Percentiles rank a stretch among this genome's conserved stretches.
These are phyloP conservation scores for Acronicta leporina DNA, from an alignment of 2,888 invertebrate species.

Conservation along the genomic window DNA sequence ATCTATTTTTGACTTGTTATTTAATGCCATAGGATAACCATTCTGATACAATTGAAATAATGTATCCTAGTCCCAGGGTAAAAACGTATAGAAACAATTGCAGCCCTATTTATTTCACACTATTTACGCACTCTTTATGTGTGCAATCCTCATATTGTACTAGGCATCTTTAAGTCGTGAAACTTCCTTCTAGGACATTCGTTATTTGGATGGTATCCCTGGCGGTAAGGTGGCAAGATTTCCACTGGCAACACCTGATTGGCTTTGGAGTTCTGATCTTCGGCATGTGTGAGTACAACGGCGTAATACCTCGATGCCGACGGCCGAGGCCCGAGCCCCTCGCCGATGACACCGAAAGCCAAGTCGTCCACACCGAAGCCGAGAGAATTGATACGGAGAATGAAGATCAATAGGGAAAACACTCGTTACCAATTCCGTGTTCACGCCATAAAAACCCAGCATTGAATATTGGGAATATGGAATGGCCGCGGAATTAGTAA, in stretches of 20 bases:
- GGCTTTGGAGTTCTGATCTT: slow-evolving; percentile 93
- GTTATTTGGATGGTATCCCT: slow-evolving; percentile 97
- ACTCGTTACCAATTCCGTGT: slow-evolving; percentile 47
- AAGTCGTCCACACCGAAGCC: slow-evolving; percentile 58
- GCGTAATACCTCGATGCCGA: slow-evolving; percentile 79
- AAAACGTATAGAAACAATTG: too few relatives aligned
- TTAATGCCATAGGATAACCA: too few relatives aligned
- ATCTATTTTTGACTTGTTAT: too few relatives aligned
- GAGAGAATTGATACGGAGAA: slow-evolving; percentile 47
- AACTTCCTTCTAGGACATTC: slow-evolving; percentile 90
- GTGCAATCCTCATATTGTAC: too few relatives aligned
- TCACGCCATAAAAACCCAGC: slow-evolving; percentile 15
- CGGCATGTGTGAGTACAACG: slow-evolving; percentile 96
- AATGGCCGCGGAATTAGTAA: slow-evolving; percentile 48
- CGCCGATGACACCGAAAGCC: slow-evolving; percentile 55
- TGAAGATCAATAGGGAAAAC: slow-evolving; percentile 43
- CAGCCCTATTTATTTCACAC: too few relatives aligned
- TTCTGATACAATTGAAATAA: too few relatives aligned
- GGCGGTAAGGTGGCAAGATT: slow-evolving; percentile 92
- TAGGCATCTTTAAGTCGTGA: neutral
- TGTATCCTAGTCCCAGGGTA: too few relatives aligned
- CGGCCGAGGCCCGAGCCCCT: slow-evolving; percentile 24
- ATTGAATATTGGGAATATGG: slow-evolving; percentile 8
- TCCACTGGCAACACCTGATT: slow-evolving; percentile 93
- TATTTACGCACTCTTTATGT: too few relatives aligned